Evolutionary conservation across 2,888 invertebrate species (phyloP).

Genomic region (Orthosia gracilis): DNA sequence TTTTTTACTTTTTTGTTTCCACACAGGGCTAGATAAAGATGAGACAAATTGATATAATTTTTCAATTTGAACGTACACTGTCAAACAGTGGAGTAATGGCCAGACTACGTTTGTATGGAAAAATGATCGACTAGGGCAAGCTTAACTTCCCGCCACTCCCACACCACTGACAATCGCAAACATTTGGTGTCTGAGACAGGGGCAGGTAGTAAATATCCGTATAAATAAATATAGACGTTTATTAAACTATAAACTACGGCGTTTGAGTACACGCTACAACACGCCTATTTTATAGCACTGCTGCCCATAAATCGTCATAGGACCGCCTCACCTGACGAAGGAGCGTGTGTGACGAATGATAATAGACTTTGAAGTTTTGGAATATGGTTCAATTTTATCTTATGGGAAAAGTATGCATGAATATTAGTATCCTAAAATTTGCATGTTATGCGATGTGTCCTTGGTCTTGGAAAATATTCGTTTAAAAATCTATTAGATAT

Average conservation of each 20-base stretch:
- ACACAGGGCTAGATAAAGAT: no score
- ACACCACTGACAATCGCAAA: conserved; percentile 15
- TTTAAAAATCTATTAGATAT: no score
- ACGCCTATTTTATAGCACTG: conserved; percentile 40
- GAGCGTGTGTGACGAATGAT: rapidly evolving
- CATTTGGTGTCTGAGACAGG: conserved; percentile 20
- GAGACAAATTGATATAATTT: no score
- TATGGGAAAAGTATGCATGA: no score
- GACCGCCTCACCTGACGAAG: conserved; percentile 23
- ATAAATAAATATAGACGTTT: conserved; percentile 51
- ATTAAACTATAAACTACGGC: conserved; percentile 54
- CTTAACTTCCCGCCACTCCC: not conserved
- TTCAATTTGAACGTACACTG: no score
- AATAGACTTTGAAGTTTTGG: not conserved
- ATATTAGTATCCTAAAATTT: no score
- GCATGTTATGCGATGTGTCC: no score
- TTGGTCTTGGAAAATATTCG: no score
- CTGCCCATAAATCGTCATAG: conserved; percentile 35
- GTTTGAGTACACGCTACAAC: conserved; percentile 39
- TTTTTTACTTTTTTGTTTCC: no score
- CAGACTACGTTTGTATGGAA: no score
- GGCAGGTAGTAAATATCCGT: conserved; percentile 18
- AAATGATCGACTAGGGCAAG: no score
- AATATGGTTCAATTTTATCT: not conserved
- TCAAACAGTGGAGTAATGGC: no score